Base-by-base conservation (phyloP, 2,797 vertebrate species). In the Oryzias sinensis region DNA sequence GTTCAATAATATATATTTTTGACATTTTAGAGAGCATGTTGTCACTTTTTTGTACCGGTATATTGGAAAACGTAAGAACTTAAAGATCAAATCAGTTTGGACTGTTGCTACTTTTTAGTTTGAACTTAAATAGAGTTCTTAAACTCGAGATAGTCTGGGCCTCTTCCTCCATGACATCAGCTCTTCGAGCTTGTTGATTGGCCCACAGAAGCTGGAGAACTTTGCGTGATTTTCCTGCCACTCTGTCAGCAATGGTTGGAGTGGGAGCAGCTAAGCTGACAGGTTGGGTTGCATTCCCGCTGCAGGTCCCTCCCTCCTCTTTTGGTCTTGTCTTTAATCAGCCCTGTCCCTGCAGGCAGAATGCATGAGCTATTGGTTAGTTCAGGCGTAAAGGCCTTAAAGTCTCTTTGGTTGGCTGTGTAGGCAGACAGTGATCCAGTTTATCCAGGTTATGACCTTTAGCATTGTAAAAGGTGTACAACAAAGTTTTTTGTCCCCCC, bases 281-380 rank as follows among this genome's bases (percentile, higher is more conserved):
- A 79, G 87, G 92, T 91, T 76, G 48, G 70, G 84, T 81, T 54
- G 42, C 92, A 92, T 93, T 93, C 88, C 72, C 63, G 27, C 14
- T n/a, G 59, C 73, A 47, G 73, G 68, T 77, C 68, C 71, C 81
- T 77, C 83, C 84, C 80, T 70, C 54, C 49, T 57, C 63, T 60
- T 51, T 48, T 17, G 53, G 76, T 72, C 54, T 67, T 56, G 77
- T 84, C 85, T 87, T 88, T 72, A 88, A 80, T 91, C 89, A 89
- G 56, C 56, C 63, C 16, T 76, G 76, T 80, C 82, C 77, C 83
- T 72, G 65, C 58, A 74, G 87, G 86, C 86, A 65, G 37, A 80
- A 66, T 64, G 80, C 63, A 61, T 62, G 56, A 82, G 62, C 49
- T 7, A 0, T 40, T 58, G 63, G 68, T 77, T 82, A 66, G 52